Evolutionary conservation across 1,140 invertebrate genomes (phyloP), one percentile per base, ranked within the genome.

Genomic region (Spodoptera frugiperda): DNA sequence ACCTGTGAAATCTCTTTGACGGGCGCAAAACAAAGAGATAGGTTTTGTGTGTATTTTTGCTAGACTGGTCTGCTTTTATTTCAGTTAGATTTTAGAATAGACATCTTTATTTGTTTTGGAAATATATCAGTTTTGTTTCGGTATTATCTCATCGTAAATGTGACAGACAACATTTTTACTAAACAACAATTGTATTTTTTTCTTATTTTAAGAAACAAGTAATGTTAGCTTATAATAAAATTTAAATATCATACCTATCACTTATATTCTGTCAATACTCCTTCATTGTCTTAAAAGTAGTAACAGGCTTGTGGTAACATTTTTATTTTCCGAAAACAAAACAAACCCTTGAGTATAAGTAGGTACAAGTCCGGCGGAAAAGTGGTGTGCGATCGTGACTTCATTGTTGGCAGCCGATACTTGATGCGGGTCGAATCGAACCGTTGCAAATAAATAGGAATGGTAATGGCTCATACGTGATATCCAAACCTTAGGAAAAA

Each of bases 371-470:
- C 19, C 68, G 53, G 33, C 75, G 63, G 59, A 54, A 76, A 83
- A 81, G 80, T 76, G 80, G 70, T 67, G 25, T 53, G n/a, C 67
- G 82, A 76, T 75, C 80, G 82, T 82, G 82, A 82, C 82, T 82
- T 76, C 80, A 84, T 84, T 84, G 78, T 80, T 76, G 57, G 12
- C 70, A 48, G 48, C 25, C 65, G 46, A 67, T 57, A 79, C 77
- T 77, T 65, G 78, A 70, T 17, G 48, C 61, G 46, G 74, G 72
- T 77, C 59, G 63, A 67, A 71, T 49, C 65, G 77, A 19, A 19
- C 77, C 77, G 70, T 77, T 73, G 72, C 73, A 81, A 81, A 81
- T 82, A 82, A 82, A 82, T 82, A 82, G 67, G 75, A 82, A 79
- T 72, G 76, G 76, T 76, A 82, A 82, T 77, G 76, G 78, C 44